Base-by-base conservation (phyloP, 2,797 vertebrate species). In the Discoglossus pictus region DNA sequence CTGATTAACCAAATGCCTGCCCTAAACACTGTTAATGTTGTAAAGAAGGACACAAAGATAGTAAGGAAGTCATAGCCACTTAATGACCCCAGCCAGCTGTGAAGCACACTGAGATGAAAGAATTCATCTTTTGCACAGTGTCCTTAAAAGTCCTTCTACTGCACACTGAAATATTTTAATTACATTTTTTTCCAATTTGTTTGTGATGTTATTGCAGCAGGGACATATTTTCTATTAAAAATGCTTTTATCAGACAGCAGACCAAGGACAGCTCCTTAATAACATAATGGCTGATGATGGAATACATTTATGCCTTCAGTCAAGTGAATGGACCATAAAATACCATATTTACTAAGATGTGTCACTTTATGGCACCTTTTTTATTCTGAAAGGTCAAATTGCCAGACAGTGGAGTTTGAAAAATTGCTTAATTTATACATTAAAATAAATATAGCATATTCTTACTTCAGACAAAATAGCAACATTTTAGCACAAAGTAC, bases 341-440 rank as follows among this genome's bases (percentile, higher is more conserved):
- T 43, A 7, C 20, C 39, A 44, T 65, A 43, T 53, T 35, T 65
- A 43, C 42, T 65, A 31, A n/a, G 40, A 65, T 46, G 42, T 23
- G 39, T 65, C n/a, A n/a, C n/a, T n/a, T n/a, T n/a, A n/a, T n/a
- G n/a, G n/a, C n/a, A n/a, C n/a, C n/a, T n/a, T n/a, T n/a, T n/a
- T n/a, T n/a, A n/a, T n/a, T n/a, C n/a, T n/a, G n/a, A n/a, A n/a
- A n/a, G n/a, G n/a, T n/a, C n/a, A n/a, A n/a, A n/a, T n/a, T n/a
- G n/a, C n/a, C n/a, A n/a, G n/a, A n/a, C n/a, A n/a, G n/a, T n/a
- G n/a, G n/a, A n/a, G n/a, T n/a, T n/a, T n/a, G n/a, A n/a, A n/a
- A n/a, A n/a, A n/a, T n/a, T n/a, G n/a, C n/a, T n/a, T n/a, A n/a
- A n/a, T n/a, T n/a, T n/a, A n/a, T n/a, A n/a, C n/a, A n/a, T n/a